These are phyloP conservation scores for Melanostoma scalare DNA, from an alignment of 2,888 invertebrate genomes.

Conservation along the genomic window DNA sequence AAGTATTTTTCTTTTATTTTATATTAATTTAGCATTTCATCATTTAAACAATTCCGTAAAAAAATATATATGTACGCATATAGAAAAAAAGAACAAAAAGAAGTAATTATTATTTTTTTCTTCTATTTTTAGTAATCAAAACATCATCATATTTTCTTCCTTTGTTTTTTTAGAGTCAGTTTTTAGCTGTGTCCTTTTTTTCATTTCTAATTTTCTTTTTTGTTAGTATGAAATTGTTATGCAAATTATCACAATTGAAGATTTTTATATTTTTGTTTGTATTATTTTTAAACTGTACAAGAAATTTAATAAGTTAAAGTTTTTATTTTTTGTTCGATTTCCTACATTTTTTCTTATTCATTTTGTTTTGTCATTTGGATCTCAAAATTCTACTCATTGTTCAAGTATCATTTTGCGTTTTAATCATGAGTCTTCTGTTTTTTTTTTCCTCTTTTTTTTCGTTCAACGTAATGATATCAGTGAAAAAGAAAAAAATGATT, in stretches of 20 bases:
- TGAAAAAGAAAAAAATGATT: constrained; percentile 22
- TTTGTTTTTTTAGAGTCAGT: constrained; percentile 19
- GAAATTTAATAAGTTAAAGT: constrained; percentile 38
- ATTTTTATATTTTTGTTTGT: constrained; percentile 24
- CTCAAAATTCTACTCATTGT: constrained; percentile 63
- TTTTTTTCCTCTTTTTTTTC: constrained; percentile 7
- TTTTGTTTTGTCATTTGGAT: constrained; percentile 42
- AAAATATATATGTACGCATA: constrained; percentile 71
- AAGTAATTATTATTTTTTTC: neutral
- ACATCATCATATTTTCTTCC: constrained; percentile 21
- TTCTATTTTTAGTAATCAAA: constrained; percentile 16
- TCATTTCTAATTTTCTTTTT: constrained; percentile 24
- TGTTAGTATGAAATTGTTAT: constrained; percentile 51
- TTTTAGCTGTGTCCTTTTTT: constrained; percentile 19
- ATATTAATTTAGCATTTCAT: constrained; percentile 11
- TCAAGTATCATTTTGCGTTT: constrained; percentile 53
- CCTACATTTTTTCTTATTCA: constrained; percentile 20
- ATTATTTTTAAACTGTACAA: constrained; percentile 62
- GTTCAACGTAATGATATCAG: constrained; percentile 55
- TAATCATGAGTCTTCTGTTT: neutral
- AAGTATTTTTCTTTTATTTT: constrained; percentile 15
- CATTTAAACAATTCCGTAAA: constrained; percentile 67
- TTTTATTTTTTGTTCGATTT: constrained; percentile 48
- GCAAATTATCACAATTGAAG: constrained; percentile 71
- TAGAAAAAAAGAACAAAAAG: constrained; percentile 59